These are phyloP conservation scores for Drosophila mayri DNA, from an alignment of 1,140 invertebrate species.

Conservation along the genomic window DNA sequence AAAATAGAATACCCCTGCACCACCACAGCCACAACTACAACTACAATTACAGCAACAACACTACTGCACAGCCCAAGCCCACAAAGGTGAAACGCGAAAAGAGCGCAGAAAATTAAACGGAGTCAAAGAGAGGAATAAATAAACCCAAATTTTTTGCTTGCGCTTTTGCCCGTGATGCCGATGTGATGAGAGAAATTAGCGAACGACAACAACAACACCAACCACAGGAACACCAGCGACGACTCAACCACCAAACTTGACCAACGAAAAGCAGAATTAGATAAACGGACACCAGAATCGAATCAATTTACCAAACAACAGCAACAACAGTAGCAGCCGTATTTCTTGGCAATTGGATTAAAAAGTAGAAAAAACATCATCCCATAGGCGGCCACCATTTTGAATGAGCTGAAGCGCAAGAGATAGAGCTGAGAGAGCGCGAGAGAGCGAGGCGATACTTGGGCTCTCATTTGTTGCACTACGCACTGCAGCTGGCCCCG, in stretches of 20 bases:
- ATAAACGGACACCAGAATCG: slow-evolving; percentile 28
- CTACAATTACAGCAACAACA: slow-evolving; percentile 25
- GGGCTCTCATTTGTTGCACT: slow-evolving; percentile 59
- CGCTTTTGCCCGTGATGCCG: slow-evolving; percentile 38
- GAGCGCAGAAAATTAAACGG: slow-evolving; percentile 31
- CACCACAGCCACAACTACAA: slow-evolving; percentile 29
- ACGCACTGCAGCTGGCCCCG: slow-evolving; percentile 60
- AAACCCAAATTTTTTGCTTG: slow-evolving; percentile 46
- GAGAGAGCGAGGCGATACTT: slow-evolving; percentile 47
- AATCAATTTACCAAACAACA: slow-evolving; percentile 44
- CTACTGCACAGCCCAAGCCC: slow-evolving; percentile 43
- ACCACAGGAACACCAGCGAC: slow-evolving; percentile 41
- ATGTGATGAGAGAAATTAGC: slow-evolving; percentile 71
- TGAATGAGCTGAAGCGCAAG: slow-evolving; percentile 72
- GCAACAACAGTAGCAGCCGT: slow-evolving; percentile 38
- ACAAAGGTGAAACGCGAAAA: slow-evolving; percentile 65
- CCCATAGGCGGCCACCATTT: slow-evolving; percentile 73
- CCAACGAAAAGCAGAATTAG: slow-evolving; percentile 19
- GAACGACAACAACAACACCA: slow-evolving; percentile 40
- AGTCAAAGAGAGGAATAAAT: slow-evolving; percentile 44
- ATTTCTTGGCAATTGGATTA: slow-evolving; percentile 72
- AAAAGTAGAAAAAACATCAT: slow-evolving; percentile 56
- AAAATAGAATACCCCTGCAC: slow-evolving; percentile 57
- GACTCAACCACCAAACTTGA: slow-evolving; percentile 47
- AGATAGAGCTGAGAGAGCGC: slow-evolving; percentile 41